Percentiles rank a stretch among this genome's conserved stretches.
Evolutionary conservation across 2,113 vertebrate genomes (phyloP).

Genomic region (Morone saxatilis): DNA sequence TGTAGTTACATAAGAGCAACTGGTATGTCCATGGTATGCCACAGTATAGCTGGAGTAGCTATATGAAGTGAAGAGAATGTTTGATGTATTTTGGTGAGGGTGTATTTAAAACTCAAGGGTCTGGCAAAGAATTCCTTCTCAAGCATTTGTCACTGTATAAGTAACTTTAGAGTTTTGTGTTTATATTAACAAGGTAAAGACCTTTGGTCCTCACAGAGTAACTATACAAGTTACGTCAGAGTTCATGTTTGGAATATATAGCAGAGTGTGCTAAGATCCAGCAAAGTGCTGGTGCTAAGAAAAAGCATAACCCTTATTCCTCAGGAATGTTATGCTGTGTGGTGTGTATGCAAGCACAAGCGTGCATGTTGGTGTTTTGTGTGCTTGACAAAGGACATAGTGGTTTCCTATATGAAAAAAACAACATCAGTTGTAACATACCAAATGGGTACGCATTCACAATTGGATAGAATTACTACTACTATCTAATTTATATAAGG

Average conservation of each 20-base stretch:
- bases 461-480: background rate
- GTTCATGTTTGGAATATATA: conserved; percentile 38
- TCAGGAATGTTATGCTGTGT: conserved; percentile 49
- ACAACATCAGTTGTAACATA: background rate
- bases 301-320: conserved; percentile 28
- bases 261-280: background rate
- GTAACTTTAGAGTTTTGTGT: conserved; percentile 18
- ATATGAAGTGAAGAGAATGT: conserved; percentile 55
- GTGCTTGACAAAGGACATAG: background rate
- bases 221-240: conserved; percentile 24
- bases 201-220: conserved; percentile 22
- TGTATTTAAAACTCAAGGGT: conserved; percentile 56
- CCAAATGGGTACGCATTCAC: background rate
- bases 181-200: conserved; percentile 12
- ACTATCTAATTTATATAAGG: background rate
- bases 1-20: conserved; percentile 69
- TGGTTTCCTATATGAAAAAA: background rate
- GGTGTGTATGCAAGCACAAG: conserved; percentile 27
- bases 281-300: conserved; percentile 6
- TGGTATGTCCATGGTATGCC: conserved; percentile 37
- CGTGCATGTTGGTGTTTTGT: conserved; percentile 29
- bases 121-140: conserved; percentile 32
- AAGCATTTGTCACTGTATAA: conserved; percentile 34
- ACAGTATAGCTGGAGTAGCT: conserved; percentile 21
- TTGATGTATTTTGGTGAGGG: conserved; percentile 29